A percentile compares a stretch with the other conserved stretches of the same genome.
Conservation (phyloP, 2,797 vertebrate species). For the Iguana delicatissima region DNA sequence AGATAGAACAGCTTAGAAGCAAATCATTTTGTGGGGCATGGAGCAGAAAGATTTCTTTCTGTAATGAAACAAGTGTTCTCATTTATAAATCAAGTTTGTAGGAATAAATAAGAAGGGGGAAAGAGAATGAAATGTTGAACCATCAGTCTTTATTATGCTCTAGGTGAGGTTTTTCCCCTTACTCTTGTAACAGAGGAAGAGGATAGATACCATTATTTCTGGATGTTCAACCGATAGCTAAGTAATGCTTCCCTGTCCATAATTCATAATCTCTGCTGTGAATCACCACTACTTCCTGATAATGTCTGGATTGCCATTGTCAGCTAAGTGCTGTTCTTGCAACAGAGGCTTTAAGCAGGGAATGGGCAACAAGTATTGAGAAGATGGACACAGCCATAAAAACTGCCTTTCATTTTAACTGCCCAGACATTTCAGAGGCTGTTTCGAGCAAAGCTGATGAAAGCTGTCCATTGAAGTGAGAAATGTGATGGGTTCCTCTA, state of each 20-base stretch:
- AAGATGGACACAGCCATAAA: constrained; percentile 59
- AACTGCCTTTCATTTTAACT: constrained; percentile 60
- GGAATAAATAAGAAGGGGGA: constrained; percentile 43
- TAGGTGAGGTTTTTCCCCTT: constrained; percentile 33
- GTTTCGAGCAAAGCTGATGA: constrained; percentile 55
- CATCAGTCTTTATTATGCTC: neutral
- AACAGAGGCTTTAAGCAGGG: constrained; percentile 58
- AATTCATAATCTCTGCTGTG: constrained; percentile 31
- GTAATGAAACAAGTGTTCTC: constrained; percentile 65
- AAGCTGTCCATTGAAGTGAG: constrained; percentile 43
- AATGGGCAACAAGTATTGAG: constrained; percentile 38
- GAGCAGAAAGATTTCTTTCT: constrained; percentile 59
- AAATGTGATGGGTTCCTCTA: constrained; percentile 30
- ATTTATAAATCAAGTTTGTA: constrained; percentile 74
- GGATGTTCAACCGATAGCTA: constrained; percentile 49
- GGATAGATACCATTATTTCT: constrained; percentile 43
- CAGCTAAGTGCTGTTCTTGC: constrained; percentile 46
- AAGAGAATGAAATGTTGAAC: constrained; percentile 31
- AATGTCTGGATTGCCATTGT: constrained; percentile 51
- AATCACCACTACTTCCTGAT: constrained; percentile 53
- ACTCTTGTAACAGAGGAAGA: constrained; percentile 42
- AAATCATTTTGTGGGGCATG: constrained; percentile 68
- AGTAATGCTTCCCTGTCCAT: constrained; percentile 46
- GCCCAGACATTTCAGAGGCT: constrained; percentile 48
- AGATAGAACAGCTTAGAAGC: constrained; percentile 66